Evolutionary conservation across 2,113 vertebrate genomes (phyloP).

Genomic region (Dendropsophus ebraccatus): DNA sequence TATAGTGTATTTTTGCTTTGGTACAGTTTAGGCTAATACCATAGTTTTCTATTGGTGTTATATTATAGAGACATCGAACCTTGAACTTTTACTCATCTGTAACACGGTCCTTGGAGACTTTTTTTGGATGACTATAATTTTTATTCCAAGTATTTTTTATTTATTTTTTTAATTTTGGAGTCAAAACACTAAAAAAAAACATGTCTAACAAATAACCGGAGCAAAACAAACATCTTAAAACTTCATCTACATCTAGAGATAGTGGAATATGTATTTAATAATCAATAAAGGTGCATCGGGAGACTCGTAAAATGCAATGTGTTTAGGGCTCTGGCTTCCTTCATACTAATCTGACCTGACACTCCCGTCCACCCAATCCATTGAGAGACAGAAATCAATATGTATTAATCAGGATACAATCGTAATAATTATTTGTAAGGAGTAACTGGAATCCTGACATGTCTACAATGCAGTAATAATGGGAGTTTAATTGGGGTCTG

Average conservation of each 20-base stretch:
- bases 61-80: neutral
- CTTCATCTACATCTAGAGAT: neutral
- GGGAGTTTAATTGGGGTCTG: neutral
- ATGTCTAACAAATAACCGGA: neutral
- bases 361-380: neutral
- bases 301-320: neutral
- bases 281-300: neutral
- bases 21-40: neutral
- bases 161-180: neutral
- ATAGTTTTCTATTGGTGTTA: neutral
- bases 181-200: neutral
- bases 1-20: neutral
- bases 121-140: neutral
- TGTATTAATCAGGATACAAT: neutral
- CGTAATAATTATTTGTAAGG: neutral
- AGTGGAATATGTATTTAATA: neutral
- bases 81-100: neutral
- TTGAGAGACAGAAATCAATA: neutral
- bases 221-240: neutral
- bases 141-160: neutral
- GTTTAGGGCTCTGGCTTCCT: constrained; percentile 23
- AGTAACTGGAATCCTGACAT: constrained; percentile 5
- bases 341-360: neutral
- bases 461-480: constrained; percentile 16
- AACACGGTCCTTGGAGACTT: neutral